Evolutionary conservation across 2,113 vertebrate genomes (phyloP), one percentile per base, ranked within the genome.

Genomic region (Elephas maximus): DNA sequence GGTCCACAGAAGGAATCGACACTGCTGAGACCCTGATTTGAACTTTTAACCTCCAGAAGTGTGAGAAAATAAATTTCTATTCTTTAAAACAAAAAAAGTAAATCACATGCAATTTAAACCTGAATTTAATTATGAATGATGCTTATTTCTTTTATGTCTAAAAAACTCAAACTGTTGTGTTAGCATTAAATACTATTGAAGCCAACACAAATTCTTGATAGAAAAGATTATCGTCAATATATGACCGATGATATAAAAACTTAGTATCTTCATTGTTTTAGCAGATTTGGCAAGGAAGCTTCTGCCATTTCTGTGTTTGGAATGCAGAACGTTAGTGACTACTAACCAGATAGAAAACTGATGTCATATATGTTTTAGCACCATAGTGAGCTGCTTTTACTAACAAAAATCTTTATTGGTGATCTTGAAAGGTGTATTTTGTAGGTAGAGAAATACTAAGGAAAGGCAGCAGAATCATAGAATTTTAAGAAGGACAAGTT

Each of bases 61-160:
- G 48, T 48, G 48, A 48, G 48, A 48, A 48, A 48, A 48, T 48
- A 48, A 48, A 48, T 48, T 48, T 48, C 48, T 48, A 10, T 48
- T 48, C 10, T 48, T 48, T 48, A 48, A 48, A 7, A 48, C 48
- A 23, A 63, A 63, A 63, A 63, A 63, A 20, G 62, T 80, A 63
- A 73, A 82, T 80, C 5, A 20, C 18, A 33, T 37, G 24, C 48
- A 23, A 53, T 93, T 45, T 41, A 77, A 82, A 63, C 60, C 12
- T 90, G 67, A 71, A 65, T 71, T 97, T 94, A 78, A 91, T 67
- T 76, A 71, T 53, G 62, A 90, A 71, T 88, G 41, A 20, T 91
- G 71, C 26, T 76, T 85, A 6, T 67, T 74, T 9, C 17, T 78
- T 65, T 89, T 89, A 74, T 65, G 24, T 87, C 67, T 96, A 79